Percentiles rank a stretch among this genome's conserved stretches.
phyloP scores from a whole-genome alignment of 2,888 invertebrate genomes.

The Selenia dentaria region DNA sequence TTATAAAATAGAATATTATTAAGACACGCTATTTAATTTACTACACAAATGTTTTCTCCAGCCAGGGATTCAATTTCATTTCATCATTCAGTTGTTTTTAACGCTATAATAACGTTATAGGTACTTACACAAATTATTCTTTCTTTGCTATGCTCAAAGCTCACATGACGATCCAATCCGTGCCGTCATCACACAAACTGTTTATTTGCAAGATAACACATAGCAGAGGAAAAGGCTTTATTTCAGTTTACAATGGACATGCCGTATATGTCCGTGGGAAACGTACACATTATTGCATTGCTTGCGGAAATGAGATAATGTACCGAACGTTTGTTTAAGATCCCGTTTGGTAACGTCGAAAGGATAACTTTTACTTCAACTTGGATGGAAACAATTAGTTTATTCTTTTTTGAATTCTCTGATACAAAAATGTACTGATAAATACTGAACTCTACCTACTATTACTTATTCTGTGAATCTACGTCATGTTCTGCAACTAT shows the following conservation, averaged over 20 bases:
- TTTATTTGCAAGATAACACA: constrained; percentile 32
- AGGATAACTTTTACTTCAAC: background rate
- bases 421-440: too few species aligned
- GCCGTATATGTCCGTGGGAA: constrained; percentile 66
- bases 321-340: constrained; percentile 25
- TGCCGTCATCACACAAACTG: constrained; percentile 12
- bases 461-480: too few species aligned
- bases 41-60: too few species aligned
- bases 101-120: too few species aligned
- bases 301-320: constrained; percentile 72
- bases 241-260: constrained; percentile 40
- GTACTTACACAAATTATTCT: too few species aligned
- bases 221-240: constrained; percentile 21
- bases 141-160: too few species aligned
- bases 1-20: too few species aligned
- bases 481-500: too few species aligned
- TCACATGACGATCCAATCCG: background rate
- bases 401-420: background rate
- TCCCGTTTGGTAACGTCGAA: constrained; percentile 18
- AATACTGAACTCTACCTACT: too few species aligned
- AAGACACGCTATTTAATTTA: too few species aligned
- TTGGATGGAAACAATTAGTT: background rate
- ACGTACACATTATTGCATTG: constrained; percentile 60
- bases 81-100: too few species aligned
- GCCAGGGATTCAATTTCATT: too few species aligned